Base-by-base conservation (phyloP, 2,888 invertebrate genomes). In the Chymomyza amoena region DNA sequence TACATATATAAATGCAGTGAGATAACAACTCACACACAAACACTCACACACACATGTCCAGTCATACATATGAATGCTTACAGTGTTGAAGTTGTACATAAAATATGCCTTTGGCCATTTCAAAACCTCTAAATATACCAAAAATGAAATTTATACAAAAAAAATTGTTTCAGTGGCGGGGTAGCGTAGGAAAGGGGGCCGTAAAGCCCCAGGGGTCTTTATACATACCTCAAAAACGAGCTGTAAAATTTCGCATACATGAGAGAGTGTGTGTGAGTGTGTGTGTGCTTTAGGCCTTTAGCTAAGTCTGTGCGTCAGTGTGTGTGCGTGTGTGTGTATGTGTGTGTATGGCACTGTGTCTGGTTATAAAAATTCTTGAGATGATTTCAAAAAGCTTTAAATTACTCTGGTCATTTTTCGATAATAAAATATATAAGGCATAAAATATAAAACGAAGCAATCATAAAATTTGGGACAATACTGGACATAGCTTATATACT, bases 81-180 rank as follows among this genome's bases (percentile, higher is more conserved):
- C 87, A 84, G 84, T 87, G 84, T 84, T 84, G 84, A 85, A 85
- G 80, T 83, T 80, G 88, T 81, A 88, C 76, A 85, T 86, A 85
- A 81, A 85, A 84, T 80, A 75, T 76, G 88, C 88, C 87, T 61
- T 63, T 64, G 78, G 84, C 70, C 82, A 80, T 80, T 71, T 75
- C 69, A 70, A 73, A 81, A 82, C 81, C 83, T 85, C 84, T 88
- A 85, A 85, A 85, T 84, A 86, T 84, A 85, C 87, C 87, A 86
- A 88, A 87, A 84, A 84, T 88, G 84, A 84, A 88, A 84, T 88
- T 84, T 84, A 83, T 88, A 84, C 88, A 83, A 80, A 78, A 72
- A 72, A 63, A 70, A 73, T 18, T 54, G 54, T 54, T 54, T 54
- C 54, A 6, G 54, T 54, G 6, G 54, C n/a, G 54, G 54, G 6